Percentiles rank a stretch among this genome's conserved stretches.
phyloP scores from a whole-genome alignment of 2,888 invertebrate species.

The Harpalus rufipes region DNA sequence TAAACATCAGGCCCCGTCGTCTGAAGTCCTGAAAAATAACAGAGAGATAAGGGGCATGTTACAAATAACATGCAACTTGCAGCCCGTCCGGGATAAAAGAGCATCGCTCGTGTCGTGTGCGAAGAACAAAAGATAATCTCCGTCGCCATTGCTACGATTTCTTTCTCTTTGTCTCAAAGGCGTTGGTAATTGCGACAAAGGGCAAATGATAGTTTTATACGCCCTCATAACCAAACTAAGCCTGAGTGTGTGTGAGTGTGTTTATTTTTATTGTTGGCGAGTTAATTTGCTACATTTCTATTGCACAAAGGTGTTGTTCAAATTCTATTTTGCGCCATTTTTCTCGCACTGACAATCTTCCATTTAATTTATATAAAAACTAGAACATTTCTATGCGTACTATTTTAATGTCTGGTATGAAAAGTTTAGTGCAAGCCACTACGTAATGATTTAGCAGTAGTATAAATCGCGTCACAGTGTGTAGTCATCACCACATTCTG shows the following conservation, averaged over 20 bases:
- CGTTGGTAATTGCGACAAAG: neutral
- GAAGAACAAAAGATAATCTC: neutral
- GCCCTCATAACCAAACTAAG: neutral
- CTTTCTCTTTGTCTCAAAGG: neutral
- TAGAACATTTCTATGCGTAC: too few species aligned
- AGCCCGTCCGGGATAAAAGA: neutral
- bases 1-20: neutral
- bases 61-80: neutral
- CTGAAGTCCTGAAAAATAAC: neutral
- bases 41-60: neutral
- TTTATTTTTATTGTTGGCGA: neutral
- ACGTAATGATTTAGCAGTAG: neutral
- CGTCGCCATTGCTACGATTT: neutral
- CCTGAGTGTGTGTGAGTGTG: neutral
- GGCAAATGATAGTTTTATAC: neutral
- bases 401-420: too few species aligned
- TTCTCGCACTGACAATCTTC: too few species aligned
- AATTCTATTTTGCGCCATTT: too few species aligned
- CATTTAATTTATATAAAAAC: neutral
- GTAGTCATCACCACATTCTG: neutral
- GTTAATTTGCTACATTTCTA: too few species aligned
- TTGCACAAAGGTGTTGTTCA: too few species aligned
- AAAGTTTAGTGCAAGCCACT: neutral
- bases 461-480: neutral
- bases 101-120: neutral